These are phyloP conservation scores for Girardinichthys multiradiatus DNA, from an alignment of 2,113 vertebrate species.

Conservation along the genomic window DNA sequence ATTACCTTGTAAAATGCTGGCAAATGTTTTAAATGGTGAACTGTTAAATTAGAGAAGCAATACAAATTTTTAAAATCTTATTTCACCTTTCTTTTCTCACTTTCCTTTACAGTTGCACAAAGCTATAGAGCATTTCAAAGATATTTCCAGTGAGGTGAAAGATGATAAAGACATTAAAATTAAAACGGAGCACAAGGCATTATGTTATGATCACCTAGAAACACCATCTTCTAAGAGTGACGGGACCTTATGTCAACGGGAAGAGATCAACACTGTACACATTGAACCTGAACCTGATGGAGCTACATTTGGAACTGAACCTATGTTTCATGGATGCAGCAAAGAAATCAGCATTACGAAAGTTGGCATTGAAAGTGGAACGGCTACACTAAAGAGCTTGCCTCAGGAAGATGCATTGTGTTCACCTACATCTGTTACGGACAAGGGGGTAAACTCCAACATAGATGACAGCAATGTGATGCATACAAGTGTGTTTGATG, in stretches of 20 bases:
- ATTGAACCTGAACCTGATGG: constrained; percentile 17
- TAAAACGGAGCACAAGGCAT: constrained; percentile 15
- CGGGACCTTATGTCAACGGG: constrained; percentile 25
- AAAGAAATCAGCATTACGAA: background rate
- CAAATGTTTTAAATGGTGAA: background rate
- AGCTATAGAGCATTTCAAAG: constrained; percentile 14
- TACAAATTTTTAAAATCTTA: background rate
- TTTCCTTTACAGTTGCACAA: constrained; percentile 56
- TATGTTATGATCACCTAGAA: background rate
- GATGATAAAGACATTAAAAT: constrained; percentile 14
- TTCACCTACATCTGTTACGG: background rate
- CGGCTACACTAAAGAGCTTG: background rate
- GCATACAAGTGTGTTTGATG: constrained; percentile 9
- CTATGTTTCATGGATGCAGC: constrained; percentile 5
- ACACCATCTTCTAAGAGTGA: constrained; percentile 32
- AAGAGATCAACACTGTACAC: constrained; percentile 21
- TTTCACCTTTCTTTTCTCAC: background rate
- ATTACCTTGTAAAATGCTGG: background rate
- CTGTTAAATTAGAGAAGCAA: background rate
- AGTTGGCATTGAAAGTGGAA: constrained; percentile 7
- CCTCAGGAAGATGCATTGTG: constrained; percentile 5
- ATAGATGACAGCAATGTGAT: constrained; percentile 7
- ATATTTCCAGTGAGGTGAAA: constrained; percentile 24
- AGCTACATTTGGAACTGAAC: background rate
- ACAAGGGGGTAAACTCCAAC: background rate